Base-by-base conservation (phyloP, 2,113 vertebrate genomes). In the Trinectes maculatus region DNA sequence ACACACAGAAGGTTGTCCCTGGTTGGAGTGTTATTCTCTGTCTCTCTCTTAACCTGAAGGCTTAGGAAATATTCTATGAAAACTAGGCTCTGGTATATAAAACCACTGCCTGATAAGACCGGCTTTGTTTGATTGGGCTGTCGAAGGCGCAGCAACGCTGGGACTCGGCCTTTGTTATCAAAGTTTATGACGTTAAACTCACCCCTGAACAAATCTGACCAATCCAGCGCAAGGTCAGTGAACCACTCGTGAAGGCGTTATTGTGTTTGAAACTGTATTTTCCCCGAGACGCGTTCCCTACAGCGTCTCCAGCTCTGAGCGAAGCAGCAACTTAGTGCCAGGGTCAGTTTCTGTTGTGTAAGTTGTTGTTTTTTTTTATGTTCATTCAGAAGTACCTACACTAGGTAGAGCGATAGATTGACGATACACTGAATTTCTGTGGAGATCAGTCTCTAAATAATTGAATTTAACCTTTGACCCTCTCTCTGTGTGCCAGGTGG, bases 401-500 rank as follows among this genome's bases (percentile, higher is more conserved):
- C 6, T 9, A 34, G 33, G 2, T 34, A 9, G 33, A 34, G 4
- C 12, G 11, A 28, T n/a, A 9, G 1, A 18, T 36, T 54, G 40
- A 8, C 53, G 29, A 46, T 42, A 4, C 8, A 5, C 33, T 11
- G 5, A 49, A 24, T 16, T 5, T 22, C 21, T 44, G 5, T 12
- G 9, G 18, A 22, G n/a, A n/a, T n/a, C n/a, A 44, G 29, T 4
- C 29, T 31, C 13, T 11, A n/a, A 16, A 24, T 18, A 49, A 34
- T n/a, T 9, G 2, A 18, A 8, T 67, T 19, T 61, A 6, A 62
- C 19, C 25, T 56, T 49, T 40, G 37, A 36, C 29, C 5, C 11
- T 36, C n/a, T 64, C 25, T 60, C 21, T 39, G 13, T 63, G 28
- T 39, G 6, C 22, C 85, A 99, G 97, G 29, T 95, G 93, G 94